These are phyloP conservation scores for Catotricha subobsoleta DNA, from an alignment of 2,888 invertebrate species.

Conservation along the genomic window DNA sequence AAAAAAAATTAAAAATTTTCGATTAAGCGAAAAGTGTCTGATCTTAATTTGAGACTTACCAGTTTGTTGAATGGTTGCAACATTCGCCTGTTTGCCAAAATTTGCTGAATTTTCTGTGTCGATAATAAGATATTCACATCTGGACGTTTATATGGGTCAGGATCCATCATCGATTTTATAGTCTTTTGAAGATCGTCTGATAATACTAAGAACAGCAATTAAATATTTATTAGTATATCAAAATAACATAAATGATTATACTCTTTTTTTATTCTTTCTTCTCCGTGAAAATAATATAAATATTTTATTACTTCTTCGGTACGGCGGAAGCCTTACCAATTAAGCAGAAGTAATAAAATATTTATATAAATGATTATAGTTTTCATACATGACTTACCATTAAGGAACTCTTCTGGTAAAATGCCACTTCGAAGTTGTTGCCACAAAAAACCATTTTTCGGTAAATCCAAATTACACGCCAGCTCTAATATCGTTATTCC, in stretches of 20 bases:
- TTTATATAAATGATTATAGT: not conserved
- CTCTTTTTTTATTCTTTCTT: too few relatives aligned
- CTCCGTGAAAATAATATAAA: too few relatives aligned
- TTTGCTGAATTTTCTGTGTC: not conserved
- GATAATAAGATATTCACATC: conserved; percentile 33
- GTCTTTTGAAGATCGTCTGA: conserved; percentile 34
- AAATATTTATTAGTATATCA: too few relatives aligned
- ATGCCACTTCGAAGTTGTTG: conserved; percentile 40
- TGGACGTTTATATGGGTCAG: conserved; percentile 33
- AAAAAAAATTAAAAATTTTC: not conserved
- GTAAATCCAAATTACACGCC: conserved; percentile 49
- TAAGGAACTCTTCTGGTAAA: conserved; percentile 32
- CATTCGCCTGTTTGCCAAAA: not conserved
- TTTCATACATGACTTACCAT: conserved; percentile 23
- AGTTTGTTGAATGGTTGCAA: not conserved
- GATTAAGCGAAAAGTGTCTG: not conserved
- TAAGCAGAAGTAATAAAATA: not conserved
- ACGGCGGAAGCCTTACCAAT: not conserved
- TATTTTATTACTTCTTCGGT: not conserved
- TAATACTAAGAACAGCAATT: too few relatives aligned
- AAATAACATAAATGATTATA: too few relatives aligned
- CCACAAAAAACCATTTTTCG: conserved; percentile 49
- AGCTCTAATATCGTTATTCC: conserved; percentile 55
- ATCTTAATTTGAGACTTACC: conserved; percentile 3
- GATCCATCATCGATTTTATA: conserved; percentile 38